Conservation (phyloP, 2,888 invertebrate genomes). For the Zaprionus obscuricornis region DNA sequence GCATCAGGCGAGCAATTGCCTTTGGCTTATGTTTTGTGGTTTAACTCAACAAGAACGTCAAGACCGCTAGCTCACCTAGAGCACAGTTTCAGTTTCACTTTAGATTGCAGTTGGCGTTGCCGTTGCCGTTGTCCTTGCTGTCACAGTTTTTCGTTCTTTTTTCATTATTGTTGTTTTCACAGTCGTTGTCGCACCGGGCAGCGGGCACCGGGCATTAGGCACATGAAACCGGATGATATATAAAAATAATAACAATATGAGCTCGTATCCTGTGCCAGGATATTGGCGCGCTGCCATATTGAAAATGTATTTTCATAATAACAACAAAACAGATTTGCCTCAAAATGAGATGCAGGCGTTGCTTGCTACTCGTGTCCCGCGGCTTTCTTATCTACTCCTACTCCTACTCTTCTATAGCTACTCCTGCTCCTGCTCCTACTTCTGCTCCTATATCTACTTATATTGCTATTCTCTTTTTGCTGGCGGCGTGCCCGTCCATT, state of each 20-base stretch:
- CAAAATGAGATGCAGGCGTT: slow-evolving; percentile 74
- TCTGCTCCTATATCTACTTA: neutral
- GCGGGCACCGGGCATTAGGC: slow-evolving; percentile 30
- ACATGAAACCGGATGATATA: slow-evolving; percentile 68
- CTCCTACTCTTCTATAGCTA: slow-evolving; percentile 26
- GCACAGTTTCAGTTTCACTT: slow-evolving; percentile 40
- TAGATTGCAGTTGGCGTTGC: slow-evolving; percentile 15
- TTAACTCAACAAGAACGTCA: slow-evolving; percentile 56
- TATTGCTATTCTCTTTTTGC: slow-evolving; percentile 11
- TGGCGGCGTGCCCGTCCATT: slow-evolving; percentile 64
- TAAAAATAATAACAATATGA: slow-evolving; percentile 69
- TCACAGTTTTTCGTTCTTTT: slow-evolving; percentile 7
- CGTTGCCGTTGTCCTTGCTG: neutral
- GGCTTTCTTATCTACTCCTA: slow-evolving; percentile 28
- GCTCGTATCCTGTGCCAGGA: slow-evolving; percentile 73
- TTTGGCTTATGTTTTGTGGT: slow-evolving; percentile 64
- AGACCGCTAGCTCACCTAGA: slow-evolving; percentile 45
- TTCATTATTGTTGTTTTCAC: slow-evolving; percentile 43
- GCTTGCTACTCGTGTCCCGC: slow-evolving; percentile 34
- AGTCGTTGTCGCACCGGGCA: slow-evolving; percentile 32
- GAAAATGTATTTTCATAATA: slow-evolving; percentile 46
- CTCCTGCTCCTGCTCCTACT: slow-evolving; percentile 12
- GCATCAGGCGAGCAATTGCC: slow-evolving; percentile 24
- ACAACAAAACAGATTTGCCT: slow-evolving; percentile 45
- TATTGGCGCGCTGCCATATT: slow-evolving; percentile 63